Evolutionary conservation across 1,140 invertebrate genomes (phyloP).

Genomic region (Panagrolaimus sp.): DNA sequence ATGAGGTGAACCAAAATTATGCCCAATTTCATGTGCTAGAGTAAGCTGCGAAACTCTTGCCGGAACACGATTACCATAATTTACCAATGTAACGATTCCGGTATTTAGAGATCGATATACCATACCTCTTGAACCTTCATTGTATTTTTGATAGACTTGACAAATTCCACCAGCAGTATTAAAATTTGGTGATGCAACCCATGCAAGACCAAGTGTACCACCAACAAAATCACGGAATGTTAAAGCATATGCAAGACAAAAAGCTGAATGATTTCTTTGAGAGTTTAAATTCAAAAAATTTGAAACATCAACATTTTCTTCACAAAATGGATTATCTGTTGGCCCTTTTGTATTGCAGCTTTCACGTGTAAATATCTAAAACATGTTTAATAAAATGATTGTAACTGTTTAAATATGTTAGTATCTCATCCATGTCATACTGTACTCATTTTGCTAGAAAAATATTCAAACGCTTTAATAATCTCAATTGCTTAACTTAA

Average conservation of each 20-base stretch:
- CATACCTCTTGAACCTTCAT: slow-evolving; percentile 83
- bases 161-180: slow-evolving; percentile 93
- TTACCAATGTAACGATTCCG: slow-evolving; percentile 97
- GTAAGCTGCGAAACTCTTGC: slow-evolving; percentile 96
- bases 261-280: slow-evolving; percentile 88
- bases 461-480: not conserved
- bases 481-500: not conserved
- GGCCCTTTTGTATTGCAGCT: slow-evolving; percentile 53
- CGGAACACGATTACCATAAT: slow-evolving; percentile 92
- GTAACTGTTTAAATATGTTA: too few species aligned
- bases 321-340: slow-evolving; percentile 80
- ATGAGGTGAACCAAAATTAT: slow-evolving; percentile 98
- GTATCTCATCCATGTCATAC: too few species aligned
- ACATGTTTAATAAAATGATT: not conserved
- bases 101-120: slow-evolving; percentile 93
- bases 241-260: slow-evolving; percentile 96
- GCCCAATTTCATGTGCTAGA: slow-evolving; percentile 95
- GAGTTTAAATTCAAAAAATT: slow-evolving; percentile 98
- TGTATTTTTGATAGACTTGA: slow-evolving; percentile 93
- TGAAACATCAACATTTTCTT: slow-evolving; percentile 95
- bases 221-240: slow-evolving; percentile 95
- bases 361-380: slow-evolving; percentile 62
- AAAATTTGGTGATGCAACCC: slow-evolving; percentile 80
- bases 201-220: slow-evolving; percentile 89
- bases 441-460: too few species aligned